Percentiles rank a stretch among this genome's conserved stretches.
Conservation (phyloP, 1,140 invertebrate species). For the Mactra quadrangularis region DNA sequence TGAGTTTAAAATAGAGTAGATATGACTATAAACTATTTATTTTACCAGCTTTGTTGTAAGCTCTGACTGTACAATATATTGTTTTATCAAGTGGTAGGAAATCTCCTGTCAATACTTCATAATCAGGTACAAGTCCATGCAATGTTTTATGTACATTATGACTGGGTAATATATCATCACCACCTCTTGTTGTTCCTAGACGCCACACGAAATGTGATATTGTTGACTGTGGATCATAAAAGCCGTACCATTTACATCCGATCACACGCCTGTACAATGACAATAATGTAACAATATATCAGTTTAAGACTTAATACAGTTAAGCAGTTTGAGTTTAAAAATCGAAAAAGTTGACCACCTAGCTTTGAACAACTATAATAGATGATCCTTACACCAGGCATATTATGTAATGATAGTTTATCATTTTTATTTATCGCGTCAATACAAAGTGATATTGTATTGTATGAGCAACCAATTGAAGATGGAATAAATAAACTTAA, state of each 20-base stretch:
- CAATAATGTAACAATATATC: background rate
- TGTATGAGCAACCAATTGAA: background rate
- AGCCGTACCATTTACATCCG: constrained; percentile 64
- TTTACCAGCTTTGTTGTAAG: constrained; percentile 68
- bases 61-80: constrained; percentile 66
- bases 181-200: constrained; percentile 61
- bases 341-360: no score
- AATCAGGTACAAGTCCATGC: constrained; percentile 27
- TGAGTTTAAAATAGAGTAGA: no score
- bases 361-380: no score
- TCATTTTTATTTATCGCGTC: background rate
- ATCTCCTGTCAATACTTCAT: background rate
- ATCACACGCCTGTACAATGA: constrained; percentile 56
- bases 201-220: constrained; percentile 64
- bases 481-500: background rate
- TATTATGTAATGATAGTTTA: background rate
- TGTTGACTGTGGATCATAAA: constrained; percentile 63
- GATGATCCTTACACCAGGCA: background rate
- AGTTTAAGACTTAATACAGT: no score
- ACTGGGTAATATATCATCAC: constrained; percentile 50
- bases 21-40: no score
- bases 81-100: constrained; percentile 25
- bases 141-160: constrained; percentile 31
- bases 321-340: no score
- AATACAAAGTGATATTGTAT: background rate